Conservation (phyloP, 2,113 vertebrate species). For the Progne subis region DNA sequence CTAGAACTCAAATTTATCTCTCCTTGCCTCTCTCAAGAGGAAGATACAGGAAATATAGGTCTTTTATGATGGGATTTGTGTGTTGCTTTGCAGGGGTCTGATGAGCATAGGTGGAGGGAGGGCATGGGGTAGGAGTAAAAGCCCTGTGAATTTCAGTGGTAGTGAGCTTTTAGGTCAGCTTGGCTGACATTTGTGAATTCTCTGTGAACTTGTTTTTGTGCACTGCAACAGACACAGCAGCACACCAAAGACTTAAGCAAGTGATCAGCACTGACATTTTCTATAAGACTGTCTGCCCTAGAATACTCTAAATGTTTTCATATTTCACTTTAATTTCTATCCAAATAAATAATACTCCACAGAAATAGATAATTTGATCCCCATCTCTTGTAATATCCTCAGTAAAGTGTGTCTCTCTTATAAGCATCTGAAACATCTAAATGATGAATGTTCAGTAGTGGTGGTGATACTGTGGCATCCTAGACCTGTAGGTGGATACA, state of each 20-base stretch:
- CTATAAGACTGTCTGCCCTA: not conserved
- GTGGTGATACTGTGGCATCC: fast-evolving
- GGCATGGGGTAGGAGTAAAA: not conserved
- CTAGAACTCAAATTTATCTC: not conserved
- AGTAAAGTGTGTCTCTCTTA: not conserved
- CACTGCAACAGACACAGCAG: not conserved
- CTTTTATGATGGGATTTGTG: not conserved
- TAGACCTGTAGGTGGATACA: not conserved
- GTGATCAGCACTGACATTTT: not conserved
- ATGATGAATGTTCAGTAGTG: not conserved
- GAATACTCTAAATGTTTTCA: not conserved
- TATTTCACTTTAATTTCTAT: not conserved
- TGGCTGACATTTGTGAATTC: not conserved
- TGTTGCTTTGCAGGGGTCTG: not conserved
- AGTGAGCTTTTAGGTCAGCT: not conserved
- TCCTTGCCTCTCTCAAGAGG: not conserved
- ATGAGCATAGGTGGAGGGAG: not conserved
- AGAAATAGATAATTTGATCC: not conserved
- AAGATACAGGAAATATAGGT: not conserved
- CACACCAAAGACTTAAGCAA: not conserved
- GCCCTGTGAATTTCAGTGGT: not conserved
- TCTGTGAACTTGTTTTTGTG: not conserved
- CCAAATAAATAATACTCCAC: not conserved
- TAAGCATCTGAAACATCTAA: not conserved
- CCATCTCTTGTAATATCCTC: not conserved